Percentiles rank a stretch among this genome's conserved stretches.
Evolutionary conservation across 1,140 invertebrate species (phyloP).

Genomic region (Drosophila biarmipes): DNA sequence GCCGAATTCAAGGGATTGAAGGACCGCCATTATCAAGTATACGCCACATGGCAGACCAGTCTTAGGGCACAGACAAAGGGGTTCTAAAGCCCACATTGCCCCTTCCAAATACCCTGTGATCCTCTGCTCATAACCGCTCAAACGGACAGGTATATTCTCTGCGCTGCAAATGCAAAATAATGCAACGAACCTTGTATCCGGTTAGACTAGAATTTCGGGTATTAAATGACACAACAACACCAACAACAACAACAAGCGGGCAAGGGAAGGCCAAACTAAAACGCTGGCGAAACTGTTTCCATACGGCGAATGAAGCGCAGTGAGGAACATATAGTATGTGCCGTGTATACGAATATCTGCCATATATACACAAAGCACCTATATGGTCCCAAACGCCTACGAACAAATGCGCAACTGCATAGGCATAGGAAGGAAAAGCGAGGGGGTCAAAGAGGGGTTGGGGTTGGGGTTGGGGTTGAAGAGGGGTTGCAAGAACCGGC

Average conservation of each 20-base stretch:
- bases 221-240: slow-evolving; percentile 71
- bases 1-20: neutral
- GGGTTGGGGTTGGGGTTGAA: too few species aligned
- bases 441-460: neutral
- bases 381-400: slow-evolving; percentile 59
- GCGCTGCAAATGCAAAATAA: slow-evolving; percentile 76
- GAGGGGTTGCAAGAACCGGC: slow-evolving; percentile 38
- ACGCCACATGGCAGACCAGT: slow-evolving; percentile 6
- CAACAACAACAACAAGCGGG: neutral
- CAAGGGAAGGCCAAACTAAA: slow-evolving; percentile 62
- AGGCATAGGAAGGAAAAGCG: slow-evolving; percentile 10
- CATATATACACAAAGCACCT: slow-evolving; percentile 10
- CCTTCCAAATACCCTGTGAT: neutral
- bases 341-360: slow-evolving; percentile 5
- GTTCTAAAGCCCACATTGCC: neutral
- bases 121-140: neutral
- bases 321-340: slow-evolving; percentile 11
- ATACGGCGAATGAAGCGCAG: slow-evolving; percentile 26
- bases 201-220: slow-evolving; percentile 84
- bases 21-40: slow-evolving; percentile 39
- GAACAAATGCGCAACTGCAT: slow-evolving; percentile 78
- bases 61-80: neutral
- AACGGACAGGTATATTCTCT: slow-evolving; percentile 14
- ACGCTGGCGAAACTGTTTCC: slow-evolving; percentile 44
- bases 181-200: slow-evolving; percentile 83